These are phyloP conservation scores for Synanceia verrucosa DNA, from an alignment of 2,797 vertebrate species.

Conservation along the genomic window DNA sequence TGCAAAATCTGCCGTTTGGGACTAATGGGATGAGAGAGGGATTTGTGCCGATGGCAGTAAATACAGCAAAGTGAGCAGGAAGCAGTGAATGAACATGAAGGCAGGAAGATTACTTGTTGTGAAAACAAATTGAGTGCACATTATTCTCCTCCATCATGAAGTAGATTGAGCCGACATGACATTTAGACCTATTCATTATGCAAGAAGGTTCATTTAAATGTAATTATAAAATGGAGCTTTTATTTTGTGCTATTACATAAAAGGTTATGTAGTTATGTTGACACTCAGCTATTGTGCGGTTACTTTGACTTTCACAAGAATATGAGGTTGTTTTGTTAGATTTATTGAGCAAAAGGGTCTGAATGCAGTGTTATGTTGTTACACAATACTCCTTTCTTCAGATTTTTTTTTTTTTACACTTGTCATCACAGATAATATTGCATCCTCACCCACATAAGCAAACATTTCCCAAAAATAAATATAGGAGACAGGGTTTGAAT, in stretches of 20 bases:
- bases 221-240: slow-evolving; percentile 1
- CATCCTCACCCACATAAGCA: too few species aligned
- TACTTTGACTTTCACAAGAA: too few species aligned
- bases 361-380: too few species aligned
- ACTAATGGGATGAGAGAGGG: slow-evolving; percentile 23
- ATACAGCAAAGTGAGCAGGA: slow-evolving; percentile 11
- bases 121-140: slow-evolving; percentile 33
- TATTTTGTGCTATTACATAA: too few species aligned
- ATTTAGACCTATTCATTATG: slow-evolving; percentile 36
- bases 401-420: too few species aligned
- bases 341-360: too few species aligned
- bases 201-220: slow-evolving; percentile 28
- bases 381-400: too few species aligned
- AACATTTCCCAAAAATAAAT: too few species aligned
- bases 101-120: slow-evolving; percentile 15
- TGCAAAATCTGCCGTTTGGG: slow-evolving; percentile 39
- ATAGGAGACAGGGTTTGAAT: too few species aligned
- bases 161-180: slow-evolving; percentile 15
- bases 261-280: too few species aligned
- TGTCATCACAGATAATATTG: too few species aligned
- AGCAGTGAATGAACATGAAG: slow-evolving; percentile 6
- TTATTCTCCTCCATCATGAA: slow-evolving; percentile 14
- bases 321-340: too few species aligned
- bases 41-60: slow-evolving; percentile 8
- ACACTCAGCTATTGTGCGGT: not conserved